Conservation (phyloP, 2,113 vertebrate species). For the Helogale parvula region DNA sequence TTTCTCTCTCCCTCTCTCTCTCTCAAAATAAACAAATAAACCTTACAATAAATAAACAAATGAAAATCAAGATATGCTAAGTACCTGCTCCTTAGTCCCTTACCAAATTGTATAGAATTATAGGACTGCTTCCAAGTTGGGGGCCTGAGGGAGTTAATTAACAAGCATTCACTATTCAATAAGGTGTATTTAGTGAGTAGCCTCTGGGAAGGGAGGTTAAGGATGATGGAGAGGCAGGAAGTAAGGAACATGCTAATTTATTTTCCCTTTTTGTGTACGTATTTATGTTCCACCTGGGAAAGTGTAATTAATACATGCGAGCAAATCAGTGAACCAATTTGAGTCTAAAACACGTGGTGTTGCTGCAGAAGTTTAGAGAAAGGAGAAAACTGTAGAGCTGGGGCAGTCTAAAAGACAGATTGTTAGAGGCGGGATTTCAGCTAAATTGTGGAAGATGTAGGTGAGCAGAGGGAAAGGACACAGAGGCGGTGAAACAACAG, state of each 20-base stretch:
- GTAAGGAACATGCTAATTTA: neutral
- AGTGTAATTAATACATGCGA: neutral
- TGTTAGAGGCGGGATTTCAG: neutral
- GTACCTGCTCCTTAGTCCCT: neutral
- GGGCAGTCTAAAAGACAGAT: neutral
- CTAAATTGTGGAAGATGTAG: neutral
- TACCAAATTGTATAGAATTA: neutral
- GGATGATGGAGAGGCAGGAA: neutral
- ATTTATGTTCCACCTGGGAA: neutral
- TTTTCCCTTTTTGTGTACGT: neutral
- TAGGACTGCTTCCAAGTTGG: neutral
- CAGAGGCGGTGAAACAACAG: neutral
- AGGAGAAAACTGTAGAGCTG: neutral
- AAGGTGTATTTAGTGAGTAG: neutral
- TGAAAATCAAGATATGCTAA: neutral
- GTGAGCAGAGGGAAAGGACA: neutral
- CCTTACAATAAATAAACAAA: too few species aligned
- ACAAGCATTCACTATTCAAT: neutral
- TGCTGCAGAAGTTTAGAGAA: neutral
- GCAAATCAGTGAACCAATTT: neutral
- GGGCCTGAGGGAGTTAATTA: neutral
- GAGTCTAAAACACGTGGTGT: neutral
- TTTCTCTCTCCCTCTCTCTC: too few species aligned
- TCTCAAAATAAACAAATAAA: too few species aligned
- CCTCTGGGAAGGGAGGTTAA: neutral